Evolutionary conservation across 2,888 invertebrate species (phyloP).

Genomic region (Amitus sp.): DNA sequence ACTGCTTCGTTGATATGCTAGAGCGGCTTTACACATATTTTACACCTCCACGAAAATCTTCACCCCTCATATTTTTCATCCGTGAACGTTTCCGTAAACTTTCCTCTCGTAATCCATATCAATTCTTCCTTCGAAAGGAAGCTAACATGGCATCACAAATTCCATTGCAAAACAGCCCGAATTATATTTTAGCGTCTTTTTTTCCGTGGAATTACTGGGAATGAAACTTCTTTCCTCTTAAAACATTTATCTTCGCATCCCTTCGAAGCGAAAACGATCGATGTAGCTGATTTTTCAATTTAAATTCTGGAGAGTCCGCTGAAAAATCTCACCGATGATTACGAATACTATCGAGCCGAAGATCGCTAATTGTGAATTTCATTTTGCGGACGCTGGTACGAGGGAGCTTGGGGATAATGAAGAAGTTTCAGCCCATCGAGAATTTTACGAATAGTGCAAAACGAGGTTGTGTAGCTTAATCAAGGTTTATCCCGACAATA

Average conservation of each 20-base stretch:
- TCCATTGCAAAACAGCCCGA: no score
- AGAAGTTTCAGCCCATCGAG: conserved; percentile 30
- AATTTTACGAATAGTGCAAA: conserved; percentile 41
- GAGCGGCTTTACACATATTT: conserved; percentile 31
- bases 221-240: no score
- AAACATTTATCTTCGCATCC: no score
- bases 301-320: no score
- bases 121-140: neutral
- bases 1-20: conserved; percentile 40
- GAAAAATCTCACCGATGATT: no score
- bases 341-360: no score
- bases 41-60: conserved; percentile 30
- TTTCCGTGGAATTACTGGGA: no score
- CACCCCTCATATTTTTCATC: conserved; percentile 29
- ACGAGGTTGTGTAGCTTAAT: conserved; percentile 56
- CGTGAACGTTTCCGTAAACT: conserved; percentile 12
- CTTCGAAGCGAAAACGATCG: no score
- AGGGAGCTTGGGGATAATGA: no score
- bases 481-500: conserved; percentile 51
- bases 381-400: conserved; percentile 20
- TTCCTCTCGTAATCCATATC: neutral
- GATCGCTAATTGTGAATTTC: no score
- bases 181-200: no score
- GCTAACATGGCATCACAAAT: neutral
- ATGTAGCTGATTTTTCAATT: no score